Conservation (phyloP, 2,797 vertebrate species). For the Alfaro cultratus region DNA sequence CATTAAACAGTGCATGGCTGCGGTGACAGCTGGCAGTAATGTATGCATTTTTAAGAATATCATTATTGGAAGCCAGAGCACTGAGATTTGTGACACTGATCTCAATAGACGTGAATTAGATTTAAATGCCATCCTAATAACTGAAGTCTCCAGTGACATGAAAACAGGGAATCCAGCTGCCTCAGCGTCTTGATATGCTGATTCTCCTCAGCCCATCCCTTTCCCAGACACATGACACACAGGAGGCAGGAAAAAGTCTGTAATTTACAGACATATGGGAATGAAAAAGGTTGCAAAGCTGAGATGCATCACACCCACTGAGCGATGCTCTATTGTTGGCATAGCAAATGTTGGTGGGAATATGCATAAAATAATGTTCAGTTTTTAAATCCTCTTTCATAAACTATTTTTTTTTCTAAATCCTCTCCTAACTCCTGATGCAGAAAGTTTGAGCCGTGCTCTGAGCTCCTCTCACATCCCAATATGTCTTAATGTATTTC, state of each 20-base stretch:
- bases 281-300: slow-evolving; percentile 1
- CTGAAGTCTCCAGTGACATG: slow-evolving; percentile 26
- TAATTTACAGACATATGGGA: not conserved
- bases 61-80: slow-evolving; percentile 44
- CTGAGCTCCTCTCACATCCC: not conserved
- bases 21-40: slow-evolving; percentile 38
- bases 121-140: slow-evolving; percentile 58
- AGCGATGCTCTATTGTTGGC: not conserved
- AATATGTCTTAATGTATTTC: not conserved
- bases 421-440: not conserved
- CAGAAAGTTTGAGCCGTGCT: not conserved
- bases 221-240: slow-evolving; percentile 10
- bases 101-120: slow-evolving; percentile 54
- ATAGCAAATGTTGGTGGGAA: not conserved
- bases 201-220: slow-evolving; percentile 20
- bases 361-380: not conserved
- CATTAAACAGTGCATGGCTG: slow-evolving; percentile 48
- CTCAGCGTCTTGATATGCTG: slow-evolving; percentile 47
- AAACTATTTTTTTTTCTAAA: not conserved
- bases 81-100: slow-evolving; percentile 52
- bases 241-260: not conserved
- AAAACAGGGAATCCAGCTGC: slow-evolving; percentile 44
- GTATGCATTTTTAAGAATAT: slow-evolving; percentile 55
- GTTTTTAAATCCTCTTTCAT: not conserved
- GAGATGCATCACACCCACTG: not conserved